Percentiles rank a stretch among this genome's conserved stretches.
These are phyloP conservation scores for Halichoerus grypus DNA, from an alignment of 2,113 vertebrate genomes.

Conservation along the genomic window DNA sequence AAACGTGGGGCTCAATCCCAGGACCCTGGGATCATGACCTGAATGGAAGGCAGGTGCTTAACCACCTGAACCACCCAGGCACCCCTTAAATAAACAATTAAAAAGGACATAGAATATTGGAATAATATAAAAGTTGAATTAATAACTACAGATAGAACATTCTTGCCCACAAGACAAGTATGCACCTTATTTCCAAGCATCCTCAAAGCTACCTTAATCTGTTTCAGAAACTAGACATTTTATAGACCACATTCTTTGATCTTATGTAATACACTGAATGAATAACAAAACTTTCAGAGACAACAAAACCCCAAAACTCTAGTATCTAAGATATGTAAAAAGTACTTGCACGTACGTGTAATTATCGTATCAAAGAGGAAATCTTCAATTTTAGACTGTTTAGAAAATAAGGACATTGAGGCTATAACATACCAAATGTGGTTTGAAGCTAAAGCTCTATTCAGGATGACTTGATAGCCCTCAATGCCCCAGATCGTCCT, in stretches of 20 bases:
- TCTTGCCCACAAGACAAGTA: not conserved
- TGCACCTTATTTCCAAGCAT: not conserved
- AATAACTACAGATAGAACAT: not conserved
- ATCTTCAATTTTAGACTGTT: not conserved
- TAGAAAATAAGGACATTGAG: not conserved
- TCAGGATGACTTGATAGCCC: not conserved
- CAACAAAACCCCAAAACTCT: not conserved
- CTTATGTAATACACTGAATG: not conserved
- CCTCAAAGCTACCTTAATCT: not conserved
- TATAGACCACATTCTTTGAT: not conserved
- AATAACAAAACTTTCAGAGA: not conserved
- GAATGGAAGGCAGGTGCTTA: too few species aligned
- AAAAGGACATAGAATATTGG: not conserved
- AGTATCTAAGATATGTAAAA: not conserved
- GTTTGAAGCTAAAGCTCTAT: not conserved
- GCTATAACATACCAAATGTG: not conserved
- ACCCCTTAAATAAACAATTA: not conserved
- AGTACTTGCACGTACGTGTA: not conserved
- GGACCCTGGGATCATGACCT: too few species aligned
- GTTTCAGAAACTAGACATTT: conserved; percentile 4
- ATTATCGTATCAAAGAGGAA: not conserved
- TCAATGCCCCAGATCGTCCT: not conserved
- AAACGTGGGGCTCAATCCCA: too few species aligned
- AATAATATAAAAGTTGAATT: conserved; percentile 7
- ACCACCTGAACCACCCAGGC: too few species aligned